phyloP scores from a whole-genome alignment of 2,113 vertebrate genomes.

The Bolborhynchus lineola region DNA sequence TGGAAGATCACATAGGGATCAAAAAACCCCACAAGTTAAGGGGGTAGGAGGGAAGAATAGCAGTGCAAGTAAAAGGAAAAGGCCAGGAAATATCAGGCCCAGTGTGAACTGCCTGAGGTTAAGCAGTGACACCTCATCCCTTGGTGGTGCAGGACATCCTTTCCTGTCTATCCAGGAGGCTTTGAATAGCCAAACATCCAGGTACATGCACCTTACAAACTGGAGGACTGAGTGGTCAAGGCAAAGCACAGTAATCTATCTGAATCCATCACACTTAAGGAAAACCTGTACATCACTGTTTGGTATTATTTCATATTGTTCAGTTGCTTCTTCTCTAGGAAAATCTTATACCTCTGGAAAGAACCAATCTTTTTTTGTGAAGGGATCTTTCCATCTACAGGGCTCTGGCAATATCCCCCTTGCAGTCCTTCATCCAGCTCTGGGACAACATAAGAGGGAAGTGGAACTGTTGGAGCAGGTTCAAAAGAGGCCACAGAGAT shows the following conservation, averaged over 20 bases:
- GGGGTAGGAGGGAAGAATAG: neutral
- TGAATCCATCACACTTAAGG: rapidly evolving
- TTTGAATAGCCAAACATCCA: neutral
- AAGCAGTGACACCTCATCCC: neutral
- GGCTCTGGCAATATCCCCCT: too few relatives aligned
- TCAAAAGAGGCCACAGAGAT: too few relatives aligned
- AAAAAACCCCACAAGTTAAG: neutral
- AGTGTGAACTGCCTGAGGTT: neutral
- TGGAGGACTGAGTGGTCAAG: neutral
- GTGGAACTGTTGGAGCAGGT: too few relatives aligned
- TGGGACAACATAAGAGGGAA: too few relatives aligned
- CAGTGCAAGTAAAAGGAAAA: neutral
- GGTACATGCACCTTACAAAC: neutral
- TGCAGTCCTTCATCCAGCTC: too few relatives aligned
- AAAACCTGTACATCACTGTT: neutral
- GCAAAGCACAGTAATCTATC: neutral
- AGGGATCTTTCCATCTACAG: too few relatives aligned
- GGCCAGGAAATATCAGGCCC: neutral
- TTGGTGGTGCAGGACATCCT: neutral
- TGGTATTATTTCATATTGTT: neutral
- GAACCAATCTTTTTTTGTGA: neutral
- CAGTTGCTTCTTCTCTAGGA: rapidly evolving
- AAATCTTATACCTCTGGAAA: neutral
- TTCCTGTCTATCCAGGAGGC: neutral
- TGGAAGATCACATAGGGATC: neutral